Percentiles rank a stretch among this genome's conserved stretches.
Conservation (phyloP, 2,797 vertebrate genomes). For the Coreius guichenoti region DNA sequence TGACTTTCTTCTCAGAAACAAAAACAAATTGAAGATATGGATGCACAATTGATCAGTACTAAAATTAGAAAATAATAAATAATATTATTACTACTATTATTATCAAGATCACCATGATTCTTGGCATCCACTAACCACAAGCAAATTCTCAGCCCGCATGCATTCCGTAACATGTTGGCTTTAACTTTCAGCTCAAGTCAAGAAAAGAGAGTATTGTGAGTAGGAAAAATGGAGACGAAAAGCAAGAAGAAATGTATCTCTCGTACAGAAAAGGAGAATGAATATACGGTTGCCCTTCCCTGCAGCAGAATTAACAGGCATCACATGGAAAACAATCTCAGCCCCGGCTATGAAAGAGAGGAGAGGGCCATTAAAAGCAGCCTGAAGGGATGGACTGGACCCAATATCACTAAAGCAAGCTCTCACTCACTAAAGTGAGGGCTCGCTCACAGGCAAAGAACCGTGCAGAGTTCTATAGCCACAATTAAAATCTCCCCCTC, state of each 20-base stretch:
- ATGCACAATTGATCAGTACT: not conserved
- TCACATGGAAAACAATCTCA: constrained; percentile 92
- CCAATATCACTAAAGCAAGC: constrained; percentile 84
- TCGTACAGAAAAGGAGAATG: constrained; percentile 72
- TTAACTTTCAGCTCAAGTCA: constrained; percentile 75
- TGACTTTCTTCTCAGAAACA: not conserved
- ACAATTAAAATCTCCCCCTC: constrained; percentile 93
- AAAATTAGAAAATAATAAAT: too few relatives aligned
- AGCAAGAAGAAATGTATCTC: constrained; percentile 46
- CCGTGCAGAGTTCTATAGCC: constrained; percentile 84
- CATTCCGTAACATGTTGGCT: constrained; percentile 31
- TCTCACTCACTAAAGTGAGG: constrained; percentile 82
- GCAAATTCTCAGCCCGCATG: not conserved
- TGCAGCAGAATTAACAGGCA: constrained; percentile 90
- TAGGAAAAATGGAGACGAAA: constrained; percentile 31
- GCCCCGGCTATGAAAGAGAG: constrained; percentile 82
- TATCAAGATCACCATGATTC: not conserved
- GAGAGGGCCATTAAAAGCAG: constrained; percentile 90
- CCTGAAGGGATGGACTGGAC: constrained; percentile 86
- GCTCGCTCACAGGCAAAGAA: constrained; percentile 82
- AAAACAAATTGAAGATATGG: not conserved
- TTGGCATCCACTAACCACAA: not conserved
- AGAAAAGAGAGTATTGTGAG: constrained; percentile 15
- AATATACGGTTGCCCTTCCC: constrained; percentile 89
- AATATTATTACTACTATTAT: not conserved